phyloP scores from a whole-genome alignment of 2,888 invertebrate species.

The Drosophila subquinaria region DNA sequence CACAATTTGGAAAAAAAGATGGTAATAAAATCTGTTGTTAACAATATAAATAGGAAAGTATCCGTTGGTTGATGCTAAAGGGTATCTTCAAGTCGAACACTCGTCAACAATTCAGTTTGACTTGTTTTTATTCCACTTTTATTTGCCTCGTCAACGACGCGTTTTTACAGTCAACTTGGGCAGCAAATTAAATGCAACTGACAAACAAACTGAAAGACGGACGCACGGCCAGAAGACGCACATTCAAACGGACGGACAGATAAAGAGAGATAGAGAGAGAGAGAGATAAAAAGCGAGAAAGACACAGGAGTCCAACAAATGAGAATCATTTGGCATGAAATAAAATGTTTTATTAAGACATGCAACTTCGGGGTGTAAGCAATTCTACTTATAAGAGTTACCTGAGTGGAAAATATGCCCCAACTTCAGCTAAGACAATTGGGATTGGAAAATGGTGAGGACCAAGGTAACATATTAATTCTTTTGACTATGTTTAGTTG shows the following conservation, averaged over 20 bases:
- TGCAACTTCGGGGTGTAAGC: slow-evolving; percentile 16
- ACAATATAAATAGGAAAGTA: background rate
- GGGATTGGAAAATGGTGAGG: background rate
- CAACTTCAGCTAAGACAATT: background rate
- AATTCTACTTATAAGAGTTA: slow-evolving; percentile 9
- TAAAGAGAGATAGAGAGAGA: background rate
- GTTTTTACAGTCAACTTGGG: slow-evolving; percentile 70
- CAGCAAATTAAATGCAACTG: slow-evolving; percentile 74
- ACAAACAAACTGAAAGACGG: slow-evolving; percentile 32
- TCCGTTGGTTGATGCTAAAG: background rate
- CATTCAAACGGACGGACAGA: background rate
- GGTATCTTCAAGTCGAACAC: slow-evolving; percentile 11
- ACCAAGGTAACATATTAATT: background rate
- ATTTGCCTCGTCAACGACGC: slow-evolving; percentile 52
- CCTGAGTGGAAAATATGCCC: slow-evolving; percentile 22
- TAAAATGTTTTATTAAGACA: slow-evolving; percentile 74
- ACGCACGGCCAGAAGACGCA: slow-evolving; percentile 3
- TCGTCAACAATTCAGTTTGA: background rate
- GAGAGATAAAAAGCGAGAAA: background rate
- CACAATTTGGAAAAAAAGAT: background rate
- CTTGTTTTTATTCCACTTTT: slow-evolving; percentile 64
- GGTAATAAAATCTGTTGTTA: background rate
- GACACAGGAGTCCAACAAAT: slow-evolving; percentile 54
- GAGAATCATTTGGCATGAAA: slow-evolving; percentile 73
- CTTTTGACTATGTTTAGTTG: background rate